Conservation (phyloP, 2,888 invertebrate genomes). For the Drosophila basisetae region DNA sequence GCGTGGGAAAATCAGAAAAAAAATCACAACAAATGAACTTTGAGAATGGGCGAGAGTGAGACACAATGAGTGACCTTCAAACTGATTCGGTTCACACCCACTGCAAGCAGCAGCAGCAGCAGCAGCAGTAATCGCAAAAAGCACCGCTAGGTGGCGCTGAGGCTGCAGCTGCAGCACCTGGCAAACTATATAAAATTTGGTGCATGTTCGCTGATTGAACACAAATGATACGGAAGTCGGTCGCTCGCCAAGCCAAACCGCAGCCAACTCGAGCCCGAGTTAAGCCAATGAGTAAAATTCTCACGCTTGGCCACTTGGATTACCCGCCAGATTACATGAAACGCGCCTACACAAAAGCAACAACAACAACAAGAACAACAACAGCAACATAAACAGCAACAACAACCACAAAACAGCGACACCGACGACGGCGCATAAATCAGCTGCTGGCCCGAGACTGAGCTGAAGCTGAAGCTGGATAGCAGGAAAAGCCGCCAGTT, state of each 20-base stretch:
- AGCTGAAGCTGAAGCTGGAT: constrained; percentile 35
- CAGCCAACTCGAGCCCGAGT: constrained; percentile 20
- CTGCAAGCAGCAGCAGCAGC: constrained; percentile 29
- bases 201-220: constrained; percentile 79
- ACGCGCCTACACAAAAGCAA: constrained; percentile 75
- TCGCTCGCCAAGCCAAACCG: constrained; percentile 31
- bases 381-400: constrained; percentile 35
- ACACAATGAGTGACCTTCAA: constrained; percentile 46
- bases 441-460: constrained; percentile 61
- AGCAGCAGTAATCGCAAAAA: constrained; percentile 10
- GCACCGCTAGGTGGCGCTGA: constrained; percentile 69
- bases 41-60: neutral
- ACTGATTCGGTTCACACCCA: constrained; percentile 63
- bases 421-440: constrained; percentile 67
- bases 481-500: constrained; percentile 68
- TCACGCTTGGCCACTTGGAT: constrained; percentile 81
- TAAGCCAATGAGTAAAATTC: constrained; percentile 76
- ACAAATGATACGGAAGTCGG: constrained; percentile 79
- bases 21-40: neutral
- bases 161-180: constrained; percentile 70
- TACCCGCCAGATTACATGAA: constrained; percentile 81
- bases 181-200: constrained; percentile 70
- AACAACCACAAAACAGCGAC: constrained; percentile 33
- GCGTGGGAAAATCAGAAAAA: constrained; percentile 56
- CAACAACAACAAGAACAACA: constrained; percentile 20